phyloP scores from a whole-genome alignment of 2,113 vertebrate genomes.

The Podarcis cretensis region DNA sequence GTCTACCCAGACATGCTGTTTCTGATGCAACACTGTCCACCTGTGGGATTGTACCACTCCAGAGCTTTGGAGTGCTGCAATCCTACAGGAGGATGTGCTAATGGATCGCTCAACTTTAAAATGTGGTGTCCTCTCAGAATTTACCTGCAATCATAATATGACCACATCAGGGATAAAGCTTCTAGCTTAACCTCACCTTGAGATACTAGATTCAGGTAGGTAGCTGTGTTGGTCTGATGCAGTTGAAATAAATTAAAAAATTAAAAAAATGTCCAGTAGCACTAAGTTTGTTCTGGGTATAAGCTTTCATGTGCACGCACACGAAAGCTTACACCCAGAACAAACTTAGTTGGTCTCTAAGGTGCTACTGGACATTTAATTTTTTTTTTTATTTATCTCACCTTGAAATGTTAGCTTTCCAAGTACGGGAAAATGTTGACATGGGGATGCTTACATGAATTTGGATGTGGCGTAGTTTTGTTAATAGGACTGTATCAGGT shows the following conservation, averaged over 20 bases:
- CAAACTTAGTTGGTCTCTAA: no score
- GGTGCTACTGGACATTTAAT: no score
- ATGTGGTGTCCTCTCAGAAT: background rate
- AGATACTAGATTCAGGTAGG: no score
- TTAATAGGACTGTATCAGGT: background rate
- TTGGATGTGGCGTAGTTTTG: background rate
- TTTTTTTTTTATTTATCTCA: background rate
- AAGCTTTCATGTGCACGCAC: no score
- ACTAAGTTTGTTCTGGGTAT: no score
- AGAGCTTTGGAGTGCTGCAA: background rate
- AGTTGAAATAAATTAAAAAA: no score
- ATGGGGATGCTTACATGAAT: background rate
- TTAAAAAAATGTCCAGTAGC: no score
- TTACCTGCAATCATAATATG: background rate
- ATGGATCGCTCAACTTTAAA: background rate
- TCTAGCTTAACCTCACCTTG: background rate
- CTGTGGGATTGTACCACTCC: background rate
- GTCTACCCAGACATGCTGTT: background rate
- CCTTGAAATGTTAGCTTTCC: background rate
- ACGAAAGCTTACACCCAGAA: no score
- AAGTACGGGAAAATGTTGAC: background rate
- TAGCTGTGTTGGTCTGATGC: no score
- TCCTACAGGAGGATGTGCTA: background rate
- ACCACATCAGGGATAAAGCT: background rate
- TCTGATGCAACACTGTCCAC: background rate